These are phyloP conservation scores for Ctenosaura bakeri DNA, from an alignment of 2,797 vertebrate species.

Conservation along the genomic window DNA sequence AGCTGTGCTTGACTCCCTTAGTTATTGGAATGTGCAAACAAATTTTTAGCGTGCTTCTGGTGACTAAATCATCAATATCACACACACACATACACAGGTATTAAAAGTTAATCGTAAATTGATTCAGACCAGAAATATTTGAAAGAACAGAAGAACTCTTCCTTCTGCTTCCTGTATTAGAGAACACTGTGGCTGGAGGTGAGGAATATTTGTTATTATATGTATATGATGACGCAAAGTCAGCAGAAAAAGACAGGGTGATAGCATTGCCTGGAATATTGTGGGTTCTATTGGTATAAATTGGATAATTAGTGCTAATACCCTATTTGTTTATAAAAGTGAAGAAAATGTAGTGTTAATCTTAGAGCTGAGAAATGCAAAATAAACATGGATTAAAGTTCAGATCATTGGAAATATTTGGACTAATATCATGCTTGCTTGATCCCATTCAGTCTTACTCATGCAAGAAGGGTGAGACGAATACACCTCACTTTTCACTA, in stretches of 20 bases:
- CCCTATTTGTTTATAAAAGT: conserved; percentile 40
- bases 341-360: conserved; percentile 30
- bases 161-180: conserved; percentile 13
- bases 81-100: not conserved
- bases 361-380: conserved; percentile 18
- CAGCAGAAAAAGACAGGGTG: not conserved
- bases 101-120: not conserved
- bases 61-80: not conserved
- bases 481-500: not conserved
- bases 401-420: conserved; percentile 25
- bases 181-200: rapidly evolving
- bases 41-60: not conserved
- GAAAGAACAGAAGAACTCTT: conserved; percentile 18
- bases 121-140: not conserved
- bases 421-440: conserved; percentile 15
- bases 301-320: conserved; percentile 28
- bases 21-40: conserved; percentile 12
- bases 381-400: conserved; percentile 21
- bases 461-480: conserved; percentile 40
- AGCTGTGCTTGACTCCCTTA: conserved; percentile 17
- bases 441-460: not conserved
- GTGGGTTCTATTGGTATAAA: conserved; percentile 25
- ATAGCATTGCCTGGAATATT: conserved; percentile 45
- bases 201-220: not conserved
- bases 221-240: not conserved